Base-by-base conservation (phyloP, 2,113 vertebrate genomes). In the rat (Rattus norvegicus) region DNA sequence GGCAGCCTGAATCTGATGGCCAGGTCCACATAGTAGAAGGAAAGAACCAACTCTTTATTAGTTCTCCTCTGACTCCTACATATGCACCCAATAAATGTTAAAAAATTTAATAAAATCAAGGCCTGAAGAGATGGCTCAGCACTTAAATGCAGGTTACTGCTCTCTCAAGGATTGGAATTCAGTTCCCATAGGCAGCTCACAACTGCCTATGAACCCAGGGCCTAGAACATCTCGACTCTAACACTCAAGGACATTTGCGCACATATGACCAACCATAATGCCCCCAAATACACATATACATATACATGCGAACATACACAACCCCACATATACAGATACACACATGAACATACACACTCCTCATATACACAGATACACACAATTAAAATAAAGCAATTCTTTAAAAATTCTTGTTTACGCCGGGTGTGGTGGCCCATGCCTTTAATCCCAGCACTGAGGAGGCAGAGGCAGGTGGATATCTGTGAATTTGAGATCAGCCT, bases 381-480 rank as follows among this genome's bases (percentile, higher is more conserved):
- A 83, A 61, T 7, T 39, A 26, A 59, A 83, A 61, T 83, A 61
- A 83, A 28, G 28, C 3, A 14, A 84, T 84, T 43, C 56, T 63
- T 61, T 61, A 39, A 59, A 83, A 83, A 9, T n/a, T 61, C 20
- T 83, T 26, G 36, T 83, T 83, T 61, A 79, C 5, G 5, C 12
- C 1, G 11, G 54, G 2, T 7, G 33, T 24, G 10, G 36, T 20
- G 22, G 36, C 1, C 2, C 22, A 83, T 0, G 22, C 33, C n/a
- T 83, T 83, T 83, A 26, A 61, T 61, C 80, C 56, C 56, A 61
- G 56, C 56, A 39, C 80, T 39, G 0, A 3, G 22, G 80, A 61
- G 6, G 22, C 36, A 43, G 80, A 26, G 36, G 54, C 80, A 83
- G 56, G 36, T 8, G 19, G 20, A 59, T 83, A 10, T 81, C 79